Conservation (phyloP, 2,888 invertebrate genomes). For the Cenopis cana region DNA sequence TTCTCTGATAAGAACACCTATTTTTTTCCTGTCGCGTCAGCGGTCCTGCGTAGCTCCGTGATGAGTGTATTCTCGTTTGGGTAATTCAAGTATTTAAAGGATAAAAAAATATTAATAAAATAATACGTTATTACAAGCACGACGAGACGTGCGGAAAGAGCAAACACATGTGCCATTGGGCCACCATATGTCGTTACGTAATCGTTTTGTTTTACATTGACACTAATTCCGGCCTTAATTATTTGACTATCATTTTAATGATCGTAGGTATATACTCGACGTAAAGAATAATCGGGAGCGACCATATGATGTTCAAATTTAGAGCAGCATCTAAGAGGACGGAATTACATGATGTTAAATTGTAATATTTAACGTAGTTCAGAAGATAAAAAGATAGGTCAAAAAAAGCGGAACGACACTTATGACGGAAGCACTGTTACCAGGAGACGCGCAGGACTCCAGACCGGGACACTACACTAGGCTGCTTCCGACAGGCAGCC, state of each 20-base stretch:
- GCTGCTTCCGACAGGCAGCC: conserved; percentile 61
- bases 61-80: conserved; percentile 62
- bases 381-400: conserved; percentile 20
- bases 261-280: neutral
- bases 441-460: conserved; percentile 39
- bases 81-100: conserved; percentile 59
- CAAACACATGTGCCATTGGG: conserved; percentile 72
- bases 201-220: conserved; percentile 62
- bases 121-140: conserved; percentile 50
- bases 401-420: conserved; percentile 50
- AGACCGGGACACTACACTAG: conserved; percentile 40
- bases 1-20: conserved; percentile 79
- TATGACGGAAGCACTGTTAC: conserved; percentile 42
- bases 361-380: conserved; percentile 20
- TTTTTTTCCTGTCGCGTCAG: conserved; percentile 77
- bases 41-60: conserved; percentile 67
- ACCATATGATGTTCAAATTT: neutral
- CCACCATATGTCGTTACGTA: conserved; percentile 79
- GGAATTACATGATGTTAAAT: conserved; percentile 25
- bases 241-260: conserved; percentile 41
- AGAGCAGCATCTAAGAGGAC: conserved; percentile 6
- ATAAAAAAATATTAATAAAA: conserved; percentile 53
- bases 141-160: conserved; percentile 59
- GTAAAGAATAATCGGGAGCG: neutral
- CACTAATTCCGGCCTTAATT: conserved; percentile 56